A percentile compares a stretch with the other conserved stretches of the same genome.
These are phyloP conservation scores for Phymanthus crucifer DNA, from an alignment of 92 coral and sea anemone genomes.

Conservation along the genomic window DNA sequence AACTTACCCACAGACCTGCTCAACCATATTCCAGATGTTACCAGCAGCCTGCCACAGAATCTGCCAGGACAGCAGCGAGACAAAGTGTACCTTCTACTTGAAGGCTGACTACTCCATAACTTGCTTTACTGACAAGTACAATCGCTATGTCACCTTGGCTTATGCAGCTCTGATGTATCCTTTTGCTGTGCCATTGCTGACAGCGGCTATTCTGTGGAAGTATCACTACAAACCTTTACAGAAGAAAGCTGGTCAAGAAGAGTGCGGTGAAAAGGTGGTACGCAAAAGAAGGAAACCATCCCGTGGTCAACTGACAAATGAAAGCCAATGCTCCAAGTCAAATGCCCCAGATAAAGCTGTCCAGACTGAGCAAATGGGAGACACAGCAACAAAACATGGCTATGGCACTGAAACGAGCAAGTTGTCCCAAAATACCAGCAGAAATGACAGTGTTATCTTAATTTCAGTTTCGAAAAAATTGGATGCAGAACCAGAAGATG, in stretches of 20 bases:
- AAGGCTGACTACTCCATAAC: not conserved
- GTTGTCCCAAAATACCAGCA: no score
- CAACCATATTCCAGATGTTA: constrained; percentile 39
- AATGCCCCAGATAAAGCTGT: no score
- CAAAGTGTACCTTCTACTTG: constrained; percentile 4
- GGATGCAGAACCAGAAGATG: no score
- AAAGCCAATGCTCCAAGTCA: not conserved
- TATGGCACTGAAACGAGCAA: no score
- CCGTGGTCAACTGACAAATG: no score
- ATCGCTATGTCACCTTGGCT: constrained; percentile 31
- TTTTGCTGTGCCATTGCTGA: constrained; percentile 6
- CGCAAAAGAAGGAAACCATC: no score
- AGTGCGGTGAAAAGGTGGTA: no score
- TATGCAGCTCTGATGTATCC: not conserved
- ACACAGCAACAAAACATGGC: no score
- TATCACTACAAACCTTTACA: constrained; percentile 14
- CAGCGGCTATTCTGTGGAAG: constrained; percentile 17
- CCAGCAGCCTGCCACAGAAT: no score
- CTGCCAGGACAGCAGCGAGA: constrained; percentile 37
- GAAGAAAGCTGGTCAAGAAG: not conserved
- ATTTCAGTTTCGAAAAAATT: no score
- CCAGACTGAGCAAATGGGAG: no score
- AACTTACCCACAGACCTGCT: constrained; percentile 64
- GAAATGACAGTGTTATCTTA: no score
- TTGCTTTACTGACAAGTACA: constrained; percentile 47